phyloP scores from a whole-genome alignment of 2,888 invertebrate species.

The Phaonia tiefii region DNA sequence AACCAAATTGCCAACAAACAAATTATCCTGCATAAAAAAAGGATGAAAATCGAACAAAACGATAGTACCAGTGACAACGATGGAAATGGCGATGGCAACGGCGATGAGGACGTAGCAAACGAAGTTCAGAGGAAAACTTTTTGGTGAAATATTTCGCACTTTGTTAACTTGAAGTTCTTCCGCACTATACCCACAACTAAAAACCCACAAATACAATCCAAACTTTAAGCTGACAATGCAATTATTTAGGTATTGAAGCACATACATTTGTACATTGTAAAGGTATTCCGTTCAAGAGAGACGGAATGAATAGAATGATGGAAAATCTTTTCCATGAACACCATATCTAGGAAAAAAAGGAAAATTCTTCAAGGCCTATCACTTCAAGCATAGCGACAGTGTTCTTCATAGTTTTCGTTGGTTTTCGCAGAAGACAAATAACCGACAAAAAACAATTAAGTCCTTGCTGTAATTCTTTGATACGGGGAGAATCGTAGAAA shows the following conservation, averaged over 20 bases:
- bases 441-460: conserved; percentile 31
- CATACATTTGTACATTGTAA: background rate
- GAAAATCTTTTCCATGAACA: background rate
- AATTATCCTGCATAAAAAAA: conserved; percentile 26
- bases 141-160: conserved; percentile 40
- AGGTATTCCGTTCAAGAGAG: too few species aligned
- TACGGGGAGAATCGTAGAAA: background rate
- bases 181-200: conserved; percentile 4
- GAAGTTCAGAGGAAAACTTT: conserved; percentile 14
- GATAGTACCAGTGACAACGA: too few species aligned
- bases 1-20: conserved; percentile 36
- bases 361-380: conserved; percentile 22
- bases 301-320: too few species aligned
- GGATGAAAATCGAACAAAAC: conserved; percentile 1
- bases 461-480: background rate
- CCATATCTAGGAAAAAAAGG: background rate
- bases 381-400: conserved; percentile 33
- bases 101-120: background rate
- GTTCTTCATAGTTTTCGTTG: conserved; percentile 21
- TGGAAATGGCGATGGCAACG: background rate
- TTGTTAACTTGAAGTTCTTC: conserved; percentile 28
- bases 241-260: conserved; percentile 28
- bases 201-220: background rate
- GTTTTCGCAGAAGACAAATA: background rate
- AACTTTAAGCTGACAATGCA: conserved; percentile 43